Conservation (phyloP, 2,888 invertebrate species). For the Pogonocherus hispidulus region DNA sequence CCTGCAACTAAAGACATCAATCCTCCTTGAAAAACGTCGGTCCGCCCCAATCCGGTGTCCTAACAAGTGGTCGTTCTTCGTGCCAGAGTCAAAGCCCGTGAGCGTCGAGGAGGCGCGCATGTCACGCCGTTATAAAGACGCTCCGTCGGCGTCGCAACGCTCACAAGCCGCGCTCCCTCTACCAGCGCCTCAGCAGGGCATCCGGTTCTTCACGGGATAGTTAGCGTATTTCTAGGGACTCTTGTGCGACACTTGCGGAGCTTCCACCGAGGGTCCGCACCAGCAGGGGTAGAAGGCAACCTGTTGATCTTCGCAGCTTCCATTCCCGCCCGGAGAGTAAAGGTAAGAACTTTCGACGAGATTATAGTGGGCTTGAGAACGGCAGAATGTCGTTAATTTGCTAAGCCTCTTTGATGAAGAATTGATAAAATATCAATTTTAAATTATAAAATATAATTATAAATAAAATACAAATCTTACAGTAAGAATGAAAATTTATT, state of each 20-base stretch:
- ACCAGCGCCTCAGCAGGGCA: slow-evolving; percentile 39
- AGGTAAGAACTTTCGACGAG: slow-evolving; percentile 10
- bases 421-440: no score
- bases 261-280: neutral
- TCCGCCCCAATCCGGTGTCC: neutral
- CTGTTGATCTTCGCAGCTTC: slow-evolving; percentile 31
- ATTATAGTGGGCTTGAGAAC: neutral
- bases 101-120: slow-evolving; percentile 47
- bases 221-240: slow-evolving; percentile 5
- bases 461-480: no score
- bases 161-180: slow-evolving; percentile 49
- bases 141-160: slow-evolving; percentile 49
- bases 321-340: neutral
- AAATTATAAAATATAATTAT: no score
- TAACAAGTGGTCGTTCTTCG: slow-evolving; percentile 34
- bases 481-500: no score
- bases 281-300: slow-evolving; percentile 23
- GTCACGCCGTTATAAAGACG: slow-evolving; percentile 51
- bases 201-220: slow-evolving; percentile 26
- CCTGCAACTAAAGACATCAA: neutral
- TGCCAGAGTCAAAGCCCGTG: slow-evolving; percentile 39
- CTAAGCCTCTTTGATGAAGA: neutral
- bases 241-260: neutral
- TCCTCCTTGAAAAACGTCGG: neutral
- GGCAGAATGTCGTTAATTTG: neutral